phyloP scores from a whole-genome alignment of 2,113 vertebrate genomes.

The Stegastes partitus region DNA sequence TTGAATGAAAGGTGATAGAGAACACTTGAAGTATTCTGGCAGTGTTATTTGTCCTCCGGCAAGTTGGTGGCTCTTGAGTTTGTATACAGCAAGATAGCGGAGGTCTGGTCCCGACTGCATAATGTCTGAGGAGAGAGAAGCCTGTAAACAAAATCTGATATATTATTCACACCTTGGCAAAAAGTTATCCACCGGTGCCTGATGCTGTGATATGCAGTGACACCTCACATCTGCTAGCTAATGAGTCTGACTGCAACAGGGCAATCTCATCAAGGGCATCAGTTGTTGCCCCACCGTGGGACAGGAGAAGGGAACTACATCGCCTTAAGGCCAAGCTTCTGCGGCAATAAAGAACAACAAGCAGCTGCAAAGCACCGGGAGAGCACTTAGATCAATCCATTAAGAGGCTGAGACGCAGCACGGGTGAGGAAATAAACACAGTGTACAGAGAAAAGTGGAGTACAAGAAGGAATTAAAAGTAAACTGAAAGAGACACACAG shows the following conservation, averaged over 20 bases:
- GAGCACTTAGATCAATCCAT: constrained; percentile 76
- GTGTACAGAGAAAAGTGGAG: constrained; percentile 45
- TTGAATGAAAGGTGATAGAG: constrained; percentile 69
- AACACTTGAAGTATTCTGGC: constrained; percentile 39
- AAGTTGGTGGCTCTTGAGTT: constrained; percentile 46
- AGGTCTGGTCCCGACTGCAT: constrained; percentile 55
- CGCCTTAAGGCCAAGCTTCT: constrained; percentile 57
- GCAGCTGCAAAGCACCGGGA: constrained; percentile 69
- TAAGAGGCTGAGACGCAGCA: constrained; percentile 65
- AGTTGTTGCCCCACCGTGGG: constrained; percentile 49
- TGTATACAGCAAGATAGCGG: constrained; percentile 36
- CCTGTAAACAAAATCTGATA: constrained; percentile 70
- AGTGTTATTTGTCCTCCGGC: constrained; percentile 53
- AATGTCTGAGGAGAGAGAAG: constrained; percentile 52
- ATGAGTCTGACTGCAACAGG: constrained; percentile 61
- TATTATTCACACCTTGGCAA: constrained; percentile 71
- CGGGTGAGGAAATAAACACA: constrained; percentile 59
- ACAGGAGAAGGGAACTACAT: constrained; percentile 38
- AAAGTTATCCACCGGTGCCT: constrained; percentile 49
- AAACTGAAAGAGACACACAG: constrained; percentile 56
- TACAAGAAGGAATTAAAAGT: constrained; percentile 69
- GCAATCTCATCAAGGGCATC: constrained; percentile 68
- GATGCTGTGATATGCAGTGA: constrained; percentile 64
- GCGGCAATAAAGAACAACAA: constrained; percentile 72
- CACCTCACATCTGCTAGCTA: constrained; percentile 71